These are phyloP conservation scores for Myathropa florea DNA, from an alignment of 2,888 invertebrate genomes.

Conservation along the genomic window DNA sequence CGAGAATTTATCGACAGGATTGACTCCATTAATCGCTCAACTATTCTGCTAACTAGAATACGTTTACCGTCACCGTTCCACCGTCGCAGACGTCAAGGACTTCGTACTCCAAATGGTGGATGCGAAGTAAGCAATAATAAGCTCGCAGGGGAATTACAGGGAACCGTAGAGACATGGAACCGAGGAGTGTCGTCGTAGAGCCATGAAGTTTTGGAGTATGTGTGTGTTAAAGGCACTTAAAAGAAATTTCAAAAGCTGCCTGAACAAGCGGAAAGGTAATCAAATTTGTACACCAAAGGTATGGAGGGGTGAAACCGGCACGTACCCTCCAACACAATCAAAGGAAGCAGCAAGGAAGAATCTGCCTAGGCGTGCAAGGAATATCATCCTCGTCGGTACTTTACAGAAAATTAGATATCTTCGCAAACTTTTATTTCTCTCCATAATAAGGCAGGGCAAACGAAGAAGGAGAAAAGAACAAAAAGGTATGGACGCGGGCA, in stretches of 20 bases:
- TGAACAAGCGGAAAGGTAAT: slow-evolving; percentile 45
- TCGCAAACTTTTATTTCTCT: slow-evolving; percentile 58
- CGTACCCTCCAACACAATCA: neutral
- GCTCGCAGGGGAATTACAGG: neutral
- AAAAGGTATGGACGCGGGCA: neutral
- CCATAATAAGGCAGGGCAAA: slow-evolving; percentile 8
- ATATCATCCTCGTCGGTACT: slow-evolving; percentile 43
- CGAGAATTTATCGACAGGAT: slow-evolving; percentile 55
- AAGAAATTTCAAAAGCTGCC: slow-evolving; percentile 17
- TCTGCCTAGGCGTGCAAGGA: slow-evolving; percentile 58
- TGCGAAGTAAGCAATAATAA: neutral
- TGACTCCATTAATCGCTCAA: slow-evolving; percentile 43
- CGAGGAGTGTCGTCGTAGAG: neutral
- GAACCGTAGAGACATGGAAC: neutral
- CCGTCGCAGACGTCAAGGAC: neutral
- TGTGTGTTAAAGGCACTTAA: slow-evolving; percentile 17
- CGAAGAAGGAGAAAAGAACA: neutral
- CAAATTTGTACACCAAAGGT: slow-evolving; percentile 54
- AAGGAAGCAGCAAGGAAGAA: slow-evolving; percentile 18
- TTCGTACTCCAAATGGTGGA: neutral
- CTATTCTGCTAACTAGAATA: neutral
- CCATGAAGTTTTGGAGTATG: neutral
- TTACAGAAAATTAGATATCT: slow-evolving; percentile 67
- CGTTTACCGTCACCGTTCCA: neutral
- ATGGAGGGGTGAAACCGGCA: neutral